Evolutionary conservation across 2,113 vertebrate genomes (phyloP).

Genomic region (Percina caprodes): DNA sequence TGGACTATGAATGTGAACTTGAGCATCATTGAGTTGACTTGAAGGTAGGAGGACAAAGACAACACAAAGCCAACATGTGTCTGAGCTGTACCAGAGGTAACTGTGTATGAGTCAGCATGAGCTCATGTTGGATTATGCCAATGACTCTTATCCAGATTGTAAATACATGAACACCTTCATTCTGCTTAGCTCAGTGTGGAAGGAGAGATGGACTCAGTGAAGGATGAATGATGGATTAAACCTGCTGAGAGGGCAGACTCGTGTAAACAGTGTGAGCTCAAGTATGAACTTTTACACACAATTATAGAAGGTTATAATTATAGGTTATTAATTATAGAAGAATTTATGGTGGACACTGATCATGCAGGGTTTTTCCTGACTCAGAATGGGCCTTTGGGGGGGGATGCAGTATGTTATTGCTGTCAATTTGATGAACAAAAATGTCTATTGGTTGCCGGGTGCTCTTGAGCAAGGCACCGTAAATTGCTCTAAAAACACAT

Average conservation of each 20-base stretch:
- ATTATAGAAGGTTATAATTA: too few relatives aligned
- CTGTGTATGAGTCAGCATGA: conserved; percentile 45
- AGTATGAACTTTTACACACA: background rate
- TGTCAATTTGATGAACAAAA: too few relatives aligned
- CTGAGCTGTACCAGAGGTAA: conserved; percentile 31
- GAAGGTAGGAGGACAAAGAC: conserved; percentile 22
- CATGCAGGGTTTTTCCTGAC: background rate
- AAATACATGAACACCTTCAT: conserved; percentile 62
- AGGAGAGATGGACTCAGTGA: conserved; percentile 33
- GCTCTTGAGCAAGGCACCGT: too few relatives aligned
- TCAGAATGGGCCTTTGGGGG: too few relatives aligned
- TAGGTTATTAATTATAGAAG: too few relatives aligned
- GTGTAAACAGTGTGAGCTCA: background rate
- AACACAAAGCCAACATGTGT: conserved; percentile 30
- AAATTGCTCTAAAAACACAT: too few relatives aligned
- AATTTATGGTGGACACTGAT: conserved; percentile 17
- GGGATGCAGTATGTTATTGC: too few relatives aligned
- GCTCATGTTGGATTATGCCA: conserved; percentile 61
- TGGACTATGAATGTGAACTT: background rate
- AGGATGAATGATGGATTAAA: conserved; percentile 61
- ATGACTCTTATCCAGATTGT: conserved; percentile 55
- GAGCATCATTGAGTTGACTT: conserved; percentile 5
- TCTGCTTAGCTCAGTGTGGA: conserved; percentile 56
- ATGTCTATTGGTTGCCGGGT: too few relatives aligned
- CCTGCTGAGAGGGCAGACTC: conserved; percentile 24